A percentile compares a stretch with the other conserved stretches of the same genome.
Evolutionary conservation across 2,888 invertebrate species (phyloP).

Genomic region (Noctua comes): DNA sequence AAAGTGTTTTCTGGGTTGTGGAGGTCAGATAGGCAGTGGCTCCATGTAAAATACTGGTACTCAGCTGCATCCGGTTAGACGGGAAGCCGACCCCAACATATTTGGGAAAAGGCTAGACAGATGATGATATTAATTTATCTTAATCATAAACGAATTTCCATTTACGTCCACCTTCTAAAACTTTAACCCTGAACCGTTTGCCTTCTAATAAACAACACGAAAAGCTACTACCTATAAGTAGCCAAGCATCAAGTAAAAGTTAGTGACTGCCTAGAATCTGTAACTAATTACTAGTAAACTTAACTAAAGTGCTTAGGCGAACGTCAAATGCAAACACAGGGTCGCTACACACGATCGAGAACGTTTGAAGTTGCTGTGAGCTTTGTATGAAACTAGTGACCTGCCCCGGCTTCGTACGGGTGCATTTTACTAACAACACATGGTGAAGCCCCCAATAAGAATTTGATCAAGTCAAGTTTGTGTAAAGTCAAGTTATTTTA

Average conservation of each 20-base stretch:
- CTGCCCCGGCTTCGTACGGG: neutral
- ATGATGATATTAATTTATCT: too few relatives aligned
- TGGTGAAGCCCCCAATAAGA: too few relatives aligned
- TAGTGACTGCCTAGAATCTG: slow-evolving; percentile 42
- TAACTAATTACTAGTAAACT: slow-evolving; percentile 52
- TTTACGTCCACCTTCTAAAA: neutral
- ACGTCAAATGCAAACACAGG: slow-evolving; percentile 54
- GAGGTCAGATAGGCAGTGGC: too few relatives aligned
- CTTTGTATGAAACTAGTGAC: neutral
- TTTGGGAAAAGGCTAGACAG: too few relatives aligned
- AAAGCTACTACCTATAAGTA: slow-evolving; percentile 12
- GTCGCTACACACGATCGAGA: neutral
- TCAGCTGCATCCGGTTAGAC: too few relatives aligned
- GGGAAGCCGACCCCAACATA: too few relatives aligned
- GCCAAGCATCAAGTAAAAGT: slow-evolving; percentile 8
- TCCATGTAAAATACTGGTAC: too few relatives aligned
- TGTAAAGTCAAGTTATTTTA: too few relatives aligned
- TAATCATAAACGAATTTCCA: neutral
- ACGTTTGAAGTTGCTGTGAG: neutral
- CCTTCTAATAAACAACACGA: slow-evolving; percentile 8
- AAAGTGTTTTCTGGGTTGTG: too few relatives aligned
- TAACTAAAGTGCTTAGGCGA: slow-evolving; percentile 38
- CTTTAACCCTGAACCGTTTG: neutral
- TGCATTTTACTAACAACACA: neutral
- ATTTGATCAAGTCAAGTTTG: too few relatives aligned